Evolutionary conservation across 2,797 vertebrate species (phyloP).

Genomic region (Paguma larvata): DNA sequence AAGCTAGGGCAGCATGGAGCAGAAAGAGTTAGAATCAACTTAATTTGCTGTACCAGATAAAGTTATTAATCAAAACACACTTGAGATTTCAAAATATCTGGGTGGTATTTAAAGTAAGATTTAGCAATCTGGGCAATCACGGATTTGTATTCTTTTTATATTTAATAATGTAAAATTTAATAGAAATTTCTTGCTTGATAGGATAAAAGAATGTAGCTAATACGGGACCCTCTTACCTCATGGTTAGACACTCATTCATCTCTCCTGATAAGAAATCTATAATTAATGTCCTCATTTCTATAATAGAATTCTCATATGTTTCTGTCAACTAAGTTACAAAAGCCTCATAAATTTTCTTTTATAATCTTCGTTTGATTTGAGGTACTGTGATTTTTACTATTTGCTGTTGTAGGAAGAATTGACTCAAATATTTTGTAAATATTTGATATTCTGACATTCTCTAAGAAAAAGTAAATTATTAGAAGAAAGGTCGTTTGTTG

Average conservation of each 20-base stretch:
- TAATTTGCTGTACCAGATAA: slow-evolving; percentile 34
- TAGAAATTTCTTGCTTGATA: background rate
- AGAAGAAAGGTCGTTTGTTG: background rate
- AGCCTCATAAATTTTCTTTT: slow-evolving; percentile 10
- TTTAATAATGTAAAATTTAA: slow-evolving; percentile 68
- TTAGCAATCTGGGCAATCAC: background rate
- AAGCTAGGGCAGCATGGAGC: background rate
- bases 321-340: slow-evolving; percentile 53
- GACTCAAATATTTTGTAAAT: slow-evolving; percentile 34
- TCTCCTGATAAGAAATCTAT: slow-evolving; percentile 79
- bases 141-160: slow-evolving; percentile 43
- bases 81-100: slow-evolving; percentile 66
- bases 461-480: background rate
- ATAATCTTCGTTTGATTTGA: slow-evolving; percentile 18
- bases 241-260: slow-evolving; percentile 71
- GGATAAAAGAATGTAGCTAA: slow-evolving; percentile 2
- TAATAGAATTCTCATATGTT: slow-evolving; percentile 73
- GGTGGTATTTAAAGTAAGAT: slow-evolving; percentile 61
- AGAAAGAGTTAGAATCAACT: background rate
- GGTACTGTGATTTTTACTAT: slow-evolving; percentile 34
- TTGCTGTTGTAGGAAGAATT: background rate
- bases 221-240: slow-evolving; percentile 29
- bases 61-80: slow-evolving; percentile 56
- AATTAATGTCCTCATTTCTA: slow-evolving; percentile 78
- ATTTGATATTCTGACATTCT: slow-evolving; percentile 32